Base-by-base conservation (phyloP, 1,140 invertebrate genomes). In the Drosophila tsacasi region DNA sequence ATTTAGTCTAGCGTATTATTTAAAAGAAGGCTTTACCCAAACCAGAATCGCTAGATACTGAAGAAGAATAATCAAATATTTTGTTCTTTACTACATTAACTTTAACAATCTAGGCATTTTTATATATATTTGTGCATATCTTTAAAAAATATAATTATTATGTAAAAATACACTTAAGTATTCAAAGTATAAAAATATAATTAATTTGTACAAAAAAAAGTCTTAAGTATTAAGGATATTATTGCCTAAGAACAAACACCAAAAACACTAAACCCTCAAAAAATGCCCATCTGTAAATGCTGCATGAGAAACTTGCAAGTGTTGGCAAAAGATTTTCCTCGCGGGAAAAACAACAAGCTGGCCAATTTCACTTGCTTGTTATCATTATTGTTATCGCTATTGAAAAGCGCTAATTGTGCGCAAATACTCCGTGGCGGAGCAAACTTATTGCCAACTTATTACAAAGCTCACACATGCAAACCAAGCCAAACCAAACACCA, bases 351-450 rank as follows among this genome's bases (percentile, higher is more conserved):
- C 72, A 87, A 78, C 76, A 59, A 67, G 15, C 23, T 49, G 35
- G 50, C 39, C 40, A 68, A 66, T 65, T 67, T 46, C n/a, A 12
- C 58, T 57, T 57, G 61, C 73, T 68, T 87, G 58, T 69, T 73
- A 73, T 73, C 67, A 73, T 73, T 73, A 73, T 73, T 73, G 67
- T 73, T 73, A 73, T 73, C 68, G 71, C 71, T 57, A 87, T 83
- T 75, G 84, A 84, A 81, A 84, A 79, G 66, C 74, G 85, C 84
- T 89, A 89, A 89, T 89, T 89, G 76, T 84, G 84, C 81, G 77
- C 85, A 89, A 90, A 89, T 79, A 90, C 35, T 25, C 37, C 15
- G 32, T 55, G 32, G 73, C 63, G 60, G 65, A 47, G 61, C 52
- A 76, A 57, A 79, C 71, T 87, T 72, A 81, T 55, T 27, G 47